Base-by-base conservation (phyloP, 2,888 invertebrate genomes). In the Sialis fuliginosa region DNA sequence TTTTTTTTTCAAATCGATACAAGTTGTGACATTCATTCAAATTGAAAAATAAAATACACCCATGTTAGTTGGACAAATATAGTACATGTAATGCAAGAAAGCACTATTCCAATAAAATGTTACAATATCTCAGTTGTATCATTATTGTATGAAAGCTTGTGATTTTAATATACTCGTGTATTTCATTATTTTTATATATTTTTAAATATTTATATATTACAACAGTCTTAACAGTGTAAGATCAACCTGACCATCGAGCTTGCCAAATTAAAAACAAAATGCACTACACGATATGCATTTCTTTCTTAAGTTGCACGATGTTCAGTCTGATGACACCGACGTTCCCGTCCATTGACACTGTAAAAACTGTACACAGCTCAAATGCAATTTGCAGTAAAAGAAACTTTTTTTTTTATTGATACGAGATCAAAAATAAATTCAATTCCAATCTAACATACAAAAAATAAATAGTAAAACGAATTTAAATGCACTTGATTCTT, bases 171-270 rank as follows among this genome's bases (percentile, higher is more conserved):
- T 37, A 37, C 12, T 37, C 12, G 12, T 37, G 35, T 37, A 37
- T n/a, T 37, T 37, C 12, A 10, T 12, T 10, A 37, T 9, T 35
- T 9, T 37, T 37, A 37, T 37, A 10, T 37, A 12, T 10, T 37
- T 10, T 10, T 37, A 10, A 10, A 37, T 37, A 10, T 37, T 10
- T 31, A 30, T 42, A 31, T 42, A 31, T 42, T 42, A 42, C 42
- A 42, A 42, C 42, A 42, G 42, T 42, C 42, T 42, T 42, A 42
- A 42, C 42, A 42, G 32, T 42, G 42, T 42, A 32, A 42, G 22
- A 42, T 42, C 32, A 32, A 42, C 31, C 42, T 42, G 42, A 42
- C 37, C 37, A 37, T 6, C n/a, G 12, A 5, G 37, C 12, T 22
- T 22, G 22, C 22, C 22, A 22, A 37, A 6, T 10, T 37, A 10